phyloP scores from a whole-genome alignment of 1,140 invertebrate species.

The Drosophila sturtevanti region DNA sequence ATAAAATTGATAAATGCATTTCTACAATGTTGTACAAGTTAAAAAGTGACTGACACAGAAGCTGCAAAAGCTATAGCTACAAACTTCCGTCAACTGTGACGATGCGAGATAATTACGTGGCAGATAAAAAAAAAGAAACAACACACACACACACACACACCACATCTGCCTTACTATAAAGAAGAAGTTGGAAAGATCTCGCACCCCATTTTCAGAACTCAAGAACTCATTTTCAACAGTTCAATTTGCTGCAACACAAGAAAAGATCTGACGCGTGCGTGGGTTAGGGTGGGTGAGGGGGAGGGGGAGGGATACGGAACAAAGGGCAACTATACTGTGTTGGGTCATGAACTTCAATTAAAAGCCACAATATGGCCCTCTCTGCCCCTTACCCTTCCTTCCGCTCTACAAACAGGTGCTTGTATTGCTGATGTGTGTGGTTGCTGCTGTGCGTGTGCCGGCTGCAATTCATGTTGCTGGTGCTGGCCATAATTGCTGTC shows the following conservation, averaged over 20 bases:
- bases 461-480: not conserved
- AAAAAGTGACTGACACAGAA: slow-evolving; percentile 12
- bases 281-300: slow-evolving; percentile 32
- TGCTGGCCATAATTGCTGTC: slow-evolving; percentile 40
- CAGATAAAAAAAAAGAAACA: slow-evolving; percentile 10
- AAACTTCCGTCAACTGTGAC: slow-evolving; percentile 67
- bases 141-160: slow-evolving; percentile 19
- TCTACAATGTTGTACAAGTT: slow-evolving; percentile 13
- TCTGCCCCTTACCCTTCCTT: not conserved
- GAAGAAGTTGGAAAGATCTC: not conserved
- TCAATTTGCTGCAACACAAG: slow-evolving; percentile 40
- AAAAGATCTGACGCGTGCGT: slow-evolving; percentile 36
- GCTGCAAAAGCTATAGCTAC: slow-evolving; percentile 5
- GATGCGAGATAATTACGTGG: slow-evolving; percentile 27
- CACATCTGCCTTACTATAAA: not conserved
- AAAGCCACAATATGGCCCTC: slow-evolving; percentile 29
- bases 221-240: slow-evolving; percentile 45
- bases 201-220: slow-evolving; percentile 20
- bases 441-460: not conserved
- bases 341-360: slow-evolving; percentile 79
- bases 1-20: slow-evolving; percentile 23
- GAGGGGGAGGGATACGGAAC: not conserved
- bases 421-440: not conserved
- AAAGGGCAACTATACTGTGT: slow-evolving; percentile 31
- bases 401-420: not conserved